Evolutionary conservation across 2,888 invertebrate genomes (phyloP), one percentile per base, ranked within the genome.

Genomic region (Calameuta pallipes): DNA sequence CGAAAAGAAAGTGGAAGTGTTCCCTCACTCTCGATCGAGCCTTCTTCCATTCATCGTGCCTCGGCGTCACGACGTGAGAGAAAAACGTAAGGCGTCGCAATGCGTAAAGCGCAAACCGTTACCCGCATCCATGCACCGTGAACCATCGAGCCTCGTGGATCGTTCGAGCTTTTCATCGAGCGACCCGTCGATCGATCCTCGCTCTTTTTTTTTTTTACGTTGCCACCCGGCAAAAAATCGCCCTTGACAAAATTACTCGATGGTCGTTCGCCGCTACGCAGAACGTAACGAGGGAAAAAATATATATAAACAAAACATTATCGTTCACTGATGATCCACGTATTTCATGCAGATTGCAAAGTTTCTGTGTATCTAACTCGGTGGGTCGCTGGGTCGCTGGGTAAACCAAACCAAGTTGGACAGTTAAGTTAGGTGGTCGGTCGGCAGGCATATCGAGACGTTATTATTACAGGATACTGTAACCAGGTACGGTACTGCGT

Each of bases 191-290:
- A 77, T 30, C 69, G 35, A 34, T 74, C 74, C 12, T 36, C 36
- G 3, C 3, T 36, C 34, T 74, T 36, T 12, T 12, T 35, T 74
- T 73, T 12, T 41, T 74, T 35, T 76, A 68, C 37, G 73, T 75
- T 75, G 37, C 35, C 74, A 78, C 56, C 71, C 31, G 15, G 31
- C 36, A 73, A n/a, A 41, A 33, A 37, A 71, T 34, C 13, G 56
- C 73, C 89, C 89, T 90, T 88, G 90, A 82, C 85, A 83, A 88
- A 88, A 87, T 86, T 83, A 83, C 83, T 71, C 85, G 87, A 90
- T 90, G 89, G 90, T 84, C 87, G 86, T 81, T 82, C 82, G 81
- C 80, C 80, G 80, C 82, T 82, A 80, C 80, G 82, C 82, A 81
- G 80, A 81, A 79, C 81, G 81, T 79, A 33, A 13, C 0, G 11